Percentiles rank a stretch among this genome's conserved stretches.
Evolutionary conservation across 2,113 vertebrate genomes (phyloP).

Genomic region (Tretioscincus oriximinensis): DNA sequence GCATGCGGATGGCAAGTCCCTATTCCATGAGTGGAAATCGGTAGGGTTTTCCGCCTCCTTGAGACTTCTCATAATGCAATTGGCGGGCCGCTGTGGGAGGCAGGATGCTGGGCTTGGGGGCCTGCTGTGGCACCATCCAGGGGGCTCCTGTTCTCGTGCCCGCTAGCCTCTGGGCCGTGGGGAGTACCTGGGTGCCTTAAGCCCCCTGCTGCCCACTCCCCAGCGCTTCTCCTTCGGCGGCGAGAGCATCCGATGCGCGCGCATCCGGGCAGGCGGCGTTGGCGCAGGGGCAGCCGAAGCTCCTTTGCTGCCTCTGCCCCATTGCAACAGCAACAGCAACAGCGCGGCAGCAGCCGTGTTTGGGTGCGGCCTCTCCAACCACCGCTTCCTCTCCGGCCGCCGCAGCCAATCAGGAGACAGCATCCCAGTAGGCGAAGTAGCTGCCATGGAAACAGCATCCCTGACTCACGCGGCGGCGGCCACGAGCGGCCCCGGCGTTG

Average conservation of each 20-base stretch:
- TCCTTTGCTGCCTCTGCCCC: slow-evolving; percentile 16
- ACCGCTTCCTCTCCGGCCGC: not conserved
- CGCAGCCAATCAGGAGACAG: slow-evolving; percentile 11
- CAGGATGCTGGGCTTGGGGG: no score
- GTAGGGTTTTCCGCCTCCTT: not conserved
- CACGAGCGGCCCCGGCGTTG: not conserved
- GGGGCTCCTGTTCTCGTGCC: no score
- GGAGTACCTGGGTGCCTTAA: not conserved
- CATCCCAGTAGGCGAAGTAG: slow-evolving; percentile 38
- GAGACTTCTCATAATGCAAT: no score
- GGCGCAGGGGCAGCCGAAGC: not conserved
- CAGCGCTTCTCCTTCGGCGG: no score
- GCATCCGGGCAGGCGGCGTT: not conserved
- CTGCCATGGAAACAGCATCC: slow-evolving; percentile 40
- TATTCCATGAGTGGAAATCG: no score
- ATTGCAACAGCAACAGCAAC: not conserved
- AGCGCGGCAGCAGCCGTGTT: not conserved
- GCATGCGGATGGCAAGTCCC: no score
- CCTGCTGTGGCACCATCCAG: no score
- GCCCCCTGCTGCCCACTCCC: not conserved
- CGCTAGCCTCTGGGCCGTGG: no score
- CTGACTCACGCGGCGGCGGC: not conserved
- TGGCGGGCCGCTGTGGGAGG: no score
- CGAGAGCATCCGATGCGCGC: not conserved
- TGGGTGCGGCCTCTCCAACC: slow-evolving; percentile 9